Percentiles rank a stretch among this genome's conserved stretches.
Conservation (phyloP, 35 echinoderm and acorn worm species). For the Stichopus chloronotus region DNA sequence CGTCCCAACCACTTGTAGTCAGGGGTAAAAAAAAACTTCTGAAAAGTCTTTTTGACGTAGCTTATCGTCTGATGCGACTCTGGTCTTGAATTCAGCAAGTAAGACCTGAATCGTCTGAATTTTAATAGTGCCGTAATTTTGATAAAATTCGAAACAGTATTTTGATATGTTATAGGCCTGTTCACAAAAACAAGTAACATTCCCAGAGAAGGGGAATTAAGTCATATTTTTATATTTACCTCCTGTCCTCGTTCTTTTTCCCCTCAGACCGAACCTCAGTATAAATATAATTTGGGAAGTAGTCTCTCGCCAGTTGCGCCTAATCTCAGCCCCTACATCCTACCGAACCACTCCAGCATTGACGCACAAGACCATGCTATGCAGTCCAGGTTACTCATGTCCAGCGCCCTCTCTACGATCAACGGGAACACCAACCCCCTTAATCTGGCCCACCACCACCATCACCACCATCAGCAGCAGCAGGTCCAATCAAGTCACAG, state of each 20-base stretch:
- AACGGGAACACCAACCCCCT: conserved; percentile 38
- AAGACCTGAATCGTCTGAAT: too few species aligned
- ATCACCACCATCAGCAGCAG: conserved; percentile 31
- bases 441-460: conserved; percentile 49
- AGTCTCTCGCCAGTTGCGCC: not conserved
- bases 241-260: not conserved
- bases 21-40: too few species aligned
- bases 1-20: too few species aligned
- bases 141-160: not conserved
- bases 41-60: too few species aligned
- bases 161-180: too few species aligned
- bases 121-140: too few species aligned
- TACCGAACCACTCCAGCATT: not conserved
- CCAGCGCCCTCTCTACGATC: not conserved
- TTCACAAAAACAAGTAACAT: too few species aligned
- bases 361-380: conserved; percentile 24
- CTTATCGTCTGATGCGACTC: too few species aligned
- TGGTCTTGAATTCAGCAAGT: too few species aligned
- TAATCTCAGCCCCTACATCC: conserved; percentile 19
- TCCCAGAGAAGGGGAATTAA: too few species aligned
- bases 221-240: not conserved
- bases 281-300: conserved; percentile 12
- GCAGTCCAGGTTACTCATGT: conserved; percentile 33
- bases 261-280: not conserved
- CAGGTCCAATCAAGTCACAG: conserved; percentile 9